Conservation (phyloP, 1,140 invertebrate genomes). For the Drosophila ironensis region DNA sequence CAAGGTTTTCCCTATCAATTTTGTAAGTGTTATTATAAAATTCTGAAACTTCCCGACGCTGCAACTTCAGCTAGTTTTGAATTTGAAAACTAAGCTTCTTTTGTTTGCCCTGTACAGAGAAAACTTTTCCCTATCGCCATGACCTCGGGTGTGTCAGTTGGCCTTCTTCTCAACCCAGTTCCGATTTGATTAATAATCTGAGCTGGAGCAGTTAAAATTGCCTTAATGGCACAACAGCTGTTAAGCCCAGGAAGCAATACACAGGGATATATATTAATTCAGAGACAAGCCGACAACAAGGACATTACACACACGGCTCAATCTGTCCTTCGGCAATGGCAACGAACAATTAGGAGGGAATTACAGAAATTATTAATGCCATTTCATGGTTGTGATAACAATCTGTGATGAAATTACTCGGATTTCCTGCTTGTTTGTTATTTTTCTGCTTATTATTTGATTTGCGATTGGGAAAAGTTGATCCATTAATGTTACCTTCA, state of each 20-base stretch:
- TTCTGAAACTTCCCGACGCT: too few species aligned
- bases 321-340: not conserved
- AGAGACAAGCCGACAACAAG: not conserved
- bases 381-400: not conserved
- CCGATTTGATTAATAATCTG: slow-evolving; percentile 36
- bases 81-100: not conserved
- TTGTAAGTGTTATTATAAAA: too few species aligned
- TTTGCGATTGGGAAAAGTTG: not conserved
- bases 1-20: not conserved
- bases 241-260: not conserved
- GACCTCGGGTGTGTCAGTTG: slow-evolving; percentile 16
- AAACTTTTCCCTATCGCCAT: not conserved
- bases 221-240: slow-evolving; percentile 20
- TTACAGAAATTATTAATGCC: slow-evolving; percentile 3
- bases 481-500: slow-evolving; percentile 12
- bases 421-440: not conserved
- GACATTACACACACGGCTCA: not conserved
- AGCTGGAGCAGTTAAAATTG: not conserved
- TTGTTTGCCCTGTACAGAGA: not conserved
- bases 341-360: not conserved
- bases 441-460: slow-evolving; percentile 47
- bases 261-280: slow-evolving; percentile 2
- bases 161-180: too few species aligned
- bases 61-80: not conserved
- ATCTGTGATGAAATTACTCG: not conserved